Conservation (phyloP, 2,797 vertebrate genomes). For the Sebastes cheni region DNA sequence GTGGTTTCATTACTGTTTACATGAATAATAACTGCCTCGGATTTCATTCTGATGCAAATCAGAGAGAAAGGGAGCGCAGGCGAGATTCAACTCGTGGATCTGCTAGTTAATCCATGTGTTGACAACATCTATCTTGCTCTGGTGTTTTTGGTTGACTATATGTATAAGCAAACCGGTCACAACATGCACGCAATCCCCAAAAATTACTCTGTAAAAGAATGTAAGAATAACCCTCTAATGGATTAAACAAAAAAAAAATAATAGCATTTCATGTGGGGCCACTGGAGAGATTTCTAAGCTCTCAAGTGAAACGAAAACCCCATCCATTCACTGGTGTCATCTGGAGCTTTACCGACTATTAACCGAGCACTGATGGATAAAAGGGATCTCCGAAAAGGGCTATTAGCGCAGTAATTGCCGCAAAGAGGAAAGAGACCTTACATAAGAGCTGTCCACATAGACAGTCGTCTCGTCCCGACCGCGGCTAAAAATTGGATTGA, state of each 20-base stretch:
- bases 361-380: slow-evolving; percentile 20
- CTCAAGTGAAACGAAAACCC: background rate
- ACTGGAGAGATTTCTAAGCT: slow-evolving; percentile 1
- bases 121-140: slow-evolving; percentile 9
- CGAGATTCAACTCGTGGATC: slow-evolving; percentile 43
- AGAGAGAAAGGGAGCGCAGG: background rate
- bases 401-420: slow-evolving; percentile 60
- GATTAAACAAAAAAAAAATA: background rate
- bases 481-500: slow-evolving; percentile 53
- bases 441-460: slow-evolving; percentile 45
- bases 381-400: slow-evolving; percentile 27
- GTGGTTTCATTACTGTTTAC: slow-evolving; percentile 45
- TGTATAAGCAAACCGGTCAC: slow-evolving; percentile 23
- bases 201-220: background rate
- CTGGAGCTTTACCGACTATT: slow-evolving; percentile 32
- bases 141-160: background rate
- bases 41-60: slow-evolving; percentile 54
- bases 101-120: slow-evolving; percentile 8
- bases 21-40: slow-evolving; percentile 39
- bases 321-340: slow-evolving; percentile 16
- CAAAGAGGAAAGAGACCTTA: slow-evolving; percentile 48
- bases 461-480: slow-evolving; percentile 51
- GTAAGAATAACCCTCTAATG: background rate
- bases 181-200: slow-evolving; percentile 13
- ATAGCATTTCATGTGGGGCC: background rate